These are phyloP conservation scores for Sinopyrophorus schimmeli DNA, from an alignment of 2,888 invertebrate genomes.

Conservation along the genomic window DNA sequence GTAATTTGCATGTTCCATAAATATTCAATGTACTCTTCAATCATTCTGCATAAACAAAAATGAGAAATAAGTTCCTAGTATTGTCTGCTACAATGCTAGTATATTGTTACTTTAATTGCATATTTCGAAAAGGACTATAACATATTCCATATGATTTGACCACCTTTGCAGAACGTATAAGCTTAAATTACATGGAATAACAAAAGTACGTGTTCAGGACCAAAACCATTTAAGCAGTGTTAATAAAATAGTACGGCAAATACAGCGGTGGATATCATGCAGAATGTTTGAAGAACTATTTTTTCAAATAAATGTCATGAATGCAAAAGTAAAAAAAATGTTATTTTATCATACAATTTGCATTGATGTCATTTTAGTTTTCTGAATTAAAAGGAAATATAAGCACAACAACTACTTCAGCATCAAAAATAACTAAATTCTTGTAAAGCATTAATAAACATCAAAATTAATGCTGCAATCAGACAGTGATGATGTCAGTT, in stretches of 20 bases:
- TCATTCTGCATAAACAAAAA: constrained; percentile 30
- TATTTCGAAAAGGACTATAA: constrained; percentile 1
- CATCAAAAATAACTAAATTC: constrained; percentile 34
- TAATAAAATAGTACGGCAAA: constrained; percentile 42
- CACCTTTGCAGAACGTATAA: constrained; percentile 20
- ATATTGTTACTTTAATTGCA: constrained; percentile 22
- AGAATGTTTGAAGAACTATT: constrained; percentile 56
- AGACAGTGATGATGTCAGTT: constrained; percentile 48
- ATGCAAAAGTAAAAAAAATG: constrained; percentile 17
- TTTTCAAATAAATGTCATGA: constrained; percentile 23
- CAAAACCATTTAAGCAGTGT: constrained; percentile 45
- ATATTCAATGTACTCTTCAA: constrained; percentile 29
- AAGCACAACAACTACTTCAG: constrained; percentile 33
- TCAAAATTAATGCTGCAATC: constrained; percentile 45
- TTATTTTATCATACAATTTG: constrained; percentile 13
- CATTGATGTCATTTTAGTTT: constrained; percentile 30
- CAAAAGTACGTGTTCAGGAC: constrained; percentile 49
- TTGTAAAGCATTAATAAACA: constrained; percentile 38
- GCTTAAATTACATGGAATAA: constrained; percentile 19
- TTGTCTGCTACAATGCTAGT: constrained; percentile 22
- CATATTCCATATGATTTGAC: constrained; percentile 13
- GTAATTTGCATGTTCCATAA: constrained; percentile 15
- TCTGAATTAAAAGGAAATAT: constrained; percentile 31
- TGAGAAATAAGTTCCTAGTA: constrained; percentile 10
- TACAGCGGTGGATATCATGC: constrained; percentile 49